Evolutionary conservation across 2,888 invertebrate species (phyloP), one percentile per base, ranked within the genome.

Genomic region (Drosophila helvetica): DNA sequence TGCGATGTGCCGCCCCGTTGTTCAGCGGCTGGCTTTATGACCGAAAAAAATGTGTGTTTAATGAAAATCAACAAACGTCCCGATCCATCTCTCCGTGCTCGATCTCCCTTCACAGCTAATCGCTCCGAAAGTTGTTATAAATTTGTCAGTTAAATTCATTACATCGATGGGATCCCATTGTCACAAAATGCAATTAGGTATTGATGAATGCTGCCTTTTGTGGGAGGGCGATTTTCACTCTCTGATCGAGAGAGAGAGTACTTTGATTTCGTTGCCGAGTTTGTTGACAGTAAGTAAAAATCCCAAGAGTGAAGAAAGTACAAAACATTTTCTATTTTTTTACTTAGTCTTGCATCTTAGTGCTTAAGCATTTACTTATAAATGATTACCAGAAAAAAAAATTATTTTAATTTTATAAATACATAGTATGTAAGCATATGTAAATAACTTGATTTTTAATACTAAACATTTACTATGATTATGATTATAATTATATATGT

Each of bases 21-120:
- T 65, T 63, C 65, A 56, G 63, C 54, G 50, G 61, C 52, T 61
- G 64, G 38, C 52, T 87, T 77, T 77, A 79, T 71, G 78, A 66
- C 79, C 71, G 64, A 67, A 64, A 80, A 72, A 66, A 66, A 50
- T 52, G 15, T 68, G 69, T 74, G 67, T 79, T 81, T 72, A 75
- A 61, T 50, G 47, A 75, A 79, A 75, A 58, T 68, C 76, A 51
- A 57, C 42, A 58, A 54, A 74, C 75, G 52, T 47, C 62, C 59
- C 53, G 15, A 54, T 56, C 65, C 56, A 45, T 61, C 48, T 42
- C 48, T 45, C 45, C 50, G 18, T 18, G 45, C 8, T 12, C 12
- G 43, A 19, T n/a, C 9, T n/a, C 25, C 54, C 50, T 43, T 67
- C 54, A 38, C 38, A 64, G 68, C 65, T 67, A 74, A 79, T 78